These are phyloP conservation scores for Cremastinae sp. DNA, from an alignment of 2,888 invertebrate genomes.

Conservation along the genomic window DNA sequence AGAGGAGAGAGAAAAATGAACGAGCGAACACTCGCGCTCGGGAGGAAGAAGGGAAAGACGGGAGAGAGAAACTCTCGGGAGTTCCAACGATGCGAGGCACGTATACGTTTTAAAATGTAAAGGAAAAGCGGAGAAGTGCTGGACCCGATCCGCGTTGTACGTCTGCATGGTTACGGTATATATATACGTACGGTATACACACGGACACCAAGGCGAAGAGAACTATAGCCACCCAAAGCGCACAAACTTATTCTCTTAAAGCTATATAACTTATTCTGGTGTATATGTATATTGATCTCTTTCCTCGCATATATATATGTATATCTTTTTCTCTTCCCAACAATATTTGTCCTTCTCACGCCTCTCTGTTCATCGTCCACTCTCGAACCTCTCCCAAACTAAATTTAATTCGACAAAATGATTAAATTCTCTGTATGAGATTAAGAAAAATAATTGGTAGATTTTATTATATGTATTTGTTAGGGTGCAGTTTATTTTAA, in stretches of 20 bases:
- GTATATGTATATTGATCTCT: too few relatives aligned
- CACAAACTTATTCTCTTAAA: neutral
- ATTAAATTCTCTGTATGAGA: slow-evolving; percentile 43
- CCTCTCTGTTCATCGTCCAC: slow-evolving; percentile 11
- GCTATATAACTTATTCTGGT: too few relatives aligned
- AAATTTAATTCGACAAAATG: slow-evolving; percentile 56
- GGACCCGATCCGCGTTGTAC: slow-evolving; percentile 21
- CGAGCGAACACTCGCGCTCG: neutral
- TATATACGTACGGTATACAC: slow-evolving; percentile 44
- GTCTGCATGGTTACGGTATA: too few relatives aligned
- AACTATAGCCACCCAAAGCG: neutral
- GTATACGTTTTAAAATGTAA: slow-evolving; percentile 75
- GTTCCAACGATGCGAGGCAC: slow-evolving; percentile 70
- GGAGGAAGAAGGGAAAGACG: slow-evolving; percentile 26
- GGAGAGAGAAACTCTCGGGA: slow-evolving; percentile 46
- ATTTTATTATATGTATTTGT: too few relatives aligned
- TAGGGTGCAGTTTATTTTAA: too few relatives aligned
- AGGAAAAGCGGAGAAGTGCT: slow-evolving; percentile 59
- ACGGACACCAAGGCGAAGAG: slow-evolving; percentile 19
- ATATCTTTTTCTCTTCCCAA: slow-evolving; percentile 18
- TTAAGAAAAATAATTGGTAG: slow-evolving; percentile 43
- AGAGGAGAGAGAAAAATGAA: slow-evolving; percentile 30
- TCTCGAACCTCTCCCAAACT: slow-evolving; percentile 11
- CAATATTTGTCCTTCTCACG: slow-evolving; percentile 37
- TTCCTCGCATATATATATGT: too few relatives aligned